Evolutionary conservation across 2,113 vertebrate genomes (phyloP).

Genomic region (Progne subis): DNA sequence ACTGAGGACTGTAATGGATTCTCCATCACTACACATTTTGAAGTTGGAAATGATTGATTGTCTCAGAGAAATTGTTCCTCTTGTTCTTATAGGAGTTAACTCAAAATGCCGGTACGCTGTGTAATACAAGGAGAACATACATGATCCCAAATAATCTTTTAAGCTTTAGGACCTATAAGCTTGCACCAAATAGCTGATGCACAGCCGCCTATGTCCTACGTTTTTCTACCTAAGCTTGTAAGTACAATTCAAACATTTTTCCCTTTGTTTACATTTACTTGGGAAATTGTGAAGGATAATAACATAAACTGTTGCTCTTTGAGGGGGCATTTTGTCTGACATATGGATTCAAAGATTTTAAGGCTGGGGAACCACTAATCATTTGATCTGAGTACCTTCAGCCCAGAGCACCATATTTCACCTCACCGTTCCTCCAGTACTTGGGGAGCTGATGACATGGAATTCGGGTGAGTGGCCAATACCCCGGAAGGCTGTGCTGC

Average conservation of each 20-base stretch:
- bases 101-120: not conserved
- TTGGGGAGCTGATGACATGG: not conserved
- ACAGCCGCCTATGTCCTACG: not conserved
- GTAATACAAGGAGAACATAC: not conserved
- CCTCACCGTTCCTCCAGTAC: not conserved
- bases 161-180: not conserved
- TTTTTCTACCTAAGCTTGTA: not conserved
- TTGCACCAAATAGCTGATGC: not conserved
- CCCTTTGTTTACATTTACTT: not conserved
- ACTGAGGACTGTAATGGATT: not conserved
- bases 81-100: not conserved
- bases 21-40: not conserved
- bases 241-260: not conserved
- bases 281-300: not conserved
- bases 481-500: not conserved
- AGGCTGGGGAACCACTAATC: not conserved
- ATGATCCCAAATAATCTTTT: not conserved
- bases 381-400: not conserved
- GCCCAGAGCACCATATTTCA: not conserved
- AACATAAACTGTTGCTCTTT: not conserved
- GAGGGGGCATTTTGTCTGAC: not conserved
- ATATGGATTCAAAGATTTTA: not conserved
- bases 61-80: not conserved
- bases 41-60: constrained; percentile 12
- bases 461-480: fast-evolving